phyloP scores from a whole-genome alignment of 2,113 vertebrate genomes.

The Microtus richardsoni region DNA sequence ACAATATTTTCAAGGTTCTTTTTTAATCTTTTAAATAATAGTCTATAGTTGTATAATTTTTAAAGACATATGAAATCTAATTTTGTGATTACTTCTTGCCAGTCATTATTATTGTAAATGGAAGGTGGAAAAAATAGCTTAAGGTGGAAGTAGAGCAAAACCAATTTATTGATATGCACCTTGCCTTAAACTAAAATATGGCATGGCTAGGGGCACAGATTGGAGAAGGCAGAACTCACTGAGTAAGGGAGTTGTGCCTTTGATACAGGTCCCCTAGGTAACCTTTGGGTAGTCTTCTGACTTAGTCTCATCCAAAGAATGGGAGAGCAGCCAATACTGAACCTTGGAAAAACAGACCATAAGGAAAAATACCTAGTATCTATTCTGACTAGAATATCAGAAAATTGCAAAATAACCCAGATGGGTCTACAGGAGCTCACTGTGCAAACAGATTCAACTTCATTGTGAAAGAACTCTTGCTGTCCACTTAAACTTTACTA shows the following conservation, averaged over 20 bases:
- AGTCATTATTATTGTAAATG: background rate
- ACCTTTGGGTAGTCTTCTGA: background rate
- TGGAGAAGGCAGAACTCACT: slow-evolving; percentile 1
- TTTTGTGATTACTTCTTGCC: slow-evolving; percentile 34
- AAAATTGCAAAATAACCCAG: background rate
- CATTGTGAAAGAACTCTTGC: slow-evolving; percentile 25
- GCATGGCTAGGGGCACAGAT: background rate
- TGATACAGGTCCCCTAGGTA: background rate
- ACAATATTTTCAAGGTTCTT: slow-evolving; percentile 35
- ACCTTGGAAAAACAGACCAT: background rate
- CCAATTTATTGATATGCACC: slow-evolving; percentile 9
- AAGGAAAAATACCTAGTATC: slow-evolving; percentile 24
- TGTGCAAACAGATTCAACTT: background rate
- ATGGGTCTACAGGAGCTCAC: slow-evolving; percentile 15
- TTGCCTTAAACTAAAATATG: slow-evolving; percentile 33
- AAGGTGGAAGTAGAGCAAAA: background rate
- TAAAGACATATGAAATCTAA: slow-evolving; percentile 16
- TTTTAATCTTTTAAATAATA: slow-evolving; percentile 18
- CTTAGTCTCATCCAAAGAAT: background rate
- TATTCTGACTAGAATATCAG: slow-evolving; percentile 16
- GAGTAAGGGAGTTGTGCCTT: background rate
- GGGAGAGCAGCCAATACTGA: background rate
- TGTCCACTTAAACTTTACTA: slow-evolving; percentile 10
- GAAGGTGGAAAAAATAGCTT: background rate
- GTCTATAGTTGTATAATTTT: slow-evolving; percentile 1